Conservation (phyloP, 2,888 invertebrate species). For the Teleogryllus oceanicus region DNA sequence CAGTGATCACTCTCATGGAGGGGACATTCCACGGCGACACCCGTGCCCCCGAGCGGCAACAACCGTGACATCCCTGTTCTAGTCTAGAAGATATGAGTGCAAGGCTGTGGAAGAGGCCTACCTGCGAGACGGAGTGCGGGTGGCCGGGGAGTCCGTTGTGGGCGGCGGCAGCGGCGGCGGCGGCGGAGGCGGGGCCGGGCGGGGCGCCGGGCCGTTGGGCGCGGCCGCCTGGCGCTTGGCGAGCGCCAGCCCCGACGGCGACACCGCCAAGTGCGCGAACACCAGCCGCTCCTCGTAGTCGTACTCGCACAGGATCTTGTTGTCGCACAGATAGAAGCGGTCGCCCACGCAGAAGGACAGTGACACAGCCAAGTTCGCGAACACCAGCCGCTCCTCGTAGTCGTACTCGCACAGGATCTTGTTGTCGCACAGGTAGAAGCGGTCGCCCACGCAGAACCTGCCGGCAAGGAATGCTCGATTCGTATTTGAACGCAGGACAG, state of each 20-base stretch:
- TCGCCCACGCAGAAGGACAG: slow-evolving; percentile 65
- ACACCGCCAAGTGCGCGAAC: not conserved
- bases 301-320: slow-evolving; percentile 96
- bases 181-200: slow-evolving; percentile 54
- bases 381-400: slow-evolving; percentile 88
- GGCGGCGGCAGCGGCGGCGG: not conserved
- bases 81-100: no score
- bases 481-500: no score
- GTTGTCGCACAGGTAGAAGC: slow-evolving; percentile 95
- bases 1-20: no score
- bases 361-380: not conserved
- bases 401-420: slow-evolving; percentile 98
- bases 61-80: no score
- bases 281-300: slow-evolving; percentile 95
- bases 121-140: not conserved
- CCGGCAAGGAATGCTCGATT: not conserved
- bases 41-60: no score
- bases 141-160: not conserved
- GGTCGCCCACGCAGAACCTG: slow-evolving; percentile 63
- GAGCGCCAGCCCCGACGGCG: slow-evolving; percentile 68
- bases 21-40: no score
- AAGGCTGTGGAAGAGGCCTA: not conserved
- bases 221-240: slow-evolving; percentile 65
- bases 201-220: slow-evolving; percentile 42
- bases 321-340: slow-evolving; percentile 93